Evolutionary conservation across 2,888 invertebrate species (phyloP).

Genomic region (Agriopis marginaria): DNA sequence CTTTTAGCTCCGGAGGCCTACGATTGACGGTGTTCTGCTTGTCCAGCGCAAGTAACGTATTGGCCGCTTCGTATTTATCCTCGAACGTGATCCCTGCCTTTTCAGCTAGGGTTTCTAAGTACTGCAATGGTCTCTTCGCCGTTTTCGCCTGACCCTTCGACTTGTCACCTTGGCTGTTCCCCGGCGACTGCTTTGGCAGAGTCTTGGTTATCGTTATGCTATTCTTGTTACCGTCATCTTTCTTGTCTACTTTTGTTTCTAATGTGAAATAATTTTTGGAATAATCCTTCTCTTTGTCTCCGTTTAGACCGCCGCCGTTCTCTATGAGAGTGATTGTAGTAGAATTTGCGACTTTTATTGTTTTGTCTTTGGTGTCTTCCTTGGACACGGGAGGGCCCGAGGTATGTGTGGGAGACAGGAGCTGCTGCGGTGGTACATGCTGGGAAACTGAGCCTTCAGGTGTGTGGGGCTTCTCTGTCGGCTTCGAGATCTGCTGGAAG

Average conservation of each 20-base stretch:
- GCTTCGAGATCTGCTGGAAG: slow-evolving; percentile 69
- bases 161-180: slow-evolving; percentile 66
- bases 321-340: slow-evolving; percentile 81
- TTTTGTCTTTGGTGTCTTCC: slow-evolving; percentile 77
- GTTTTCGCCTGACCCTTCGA: slow-evolving; percentile 65
- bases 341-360: slow-evolving; percentile 78
- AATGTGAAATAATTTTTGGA: slow-evolving; percentile 78
- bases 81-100: slow-evolving; percentile 91
- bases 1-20: slow-evolving; percentile 74
- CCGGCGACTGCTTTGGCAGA: slow-evolving; percentile 71
- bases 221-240: slow-evolving; percentile 82
- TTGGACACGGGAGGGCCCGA: slow-evolving; percentile 63
- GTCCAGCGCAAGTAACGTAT: slow-evolving; percentile 88
- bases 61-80: slow-evolving; percentile 91
- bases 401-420: slow-evolving; percentile 70
- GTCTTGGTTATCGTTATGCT: slow-evolving; percentile 83
- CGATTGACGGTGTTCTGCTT: slow-evolving; percentile 85
- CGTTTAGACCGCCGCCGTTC: slow-evolving; percentile 67
- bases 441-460: slow-evolving; percentile 41
- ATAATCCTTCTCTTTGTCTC: slow-evolving; percentile 79
- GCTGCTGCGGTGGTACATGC: slow-evolving; percentile 76
- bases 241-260: slow-evolving; percentile 79
- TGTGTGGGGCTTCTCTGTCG: slow-evolving; percentile 63
- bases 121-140: slow-evolving; percentile 85
- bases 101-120: slow-evolving; percentile 90